These are phyloP conservation scores for Andinoacara biseriatus DNA, from an alignment of 2,113 vertebrate species.

Conservation along the genomic window DNA sequence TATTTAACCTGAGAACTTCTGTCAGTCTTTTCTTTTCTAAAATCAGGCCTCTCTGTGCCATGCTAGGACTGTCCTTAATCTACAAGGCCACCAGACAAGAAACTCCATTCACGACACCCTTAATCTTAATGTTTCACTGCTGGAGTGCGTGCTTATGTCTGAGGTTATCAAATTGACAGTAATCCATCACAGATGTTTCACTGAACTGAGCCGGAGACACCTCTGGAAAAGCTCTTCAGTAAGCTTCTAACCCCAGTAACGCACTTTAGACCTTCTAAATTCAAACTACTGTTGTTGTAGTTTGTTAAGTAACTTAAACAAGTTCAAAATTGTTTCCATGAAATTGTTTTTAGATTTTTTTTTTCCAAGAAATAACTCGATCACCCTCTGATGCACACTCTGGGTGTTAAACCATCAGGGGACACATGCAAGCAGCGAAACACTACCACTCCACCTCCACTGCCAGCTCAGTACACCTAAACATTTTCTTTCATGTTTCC, in stretches of 20 bases:
- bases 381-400: conserved; percentile 16
- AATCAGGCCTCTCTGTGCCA: conserved; percentile 6
- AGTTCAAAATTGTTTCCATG: neutral
- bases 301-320: neutral
- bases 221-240: neutral
- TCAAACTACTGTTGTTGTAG: neutral
- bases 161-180: conserved; percentile 47
- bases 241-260: neutral
- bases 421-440: conserved; percentile 10
- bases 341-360: neutral
- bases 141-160: conserved; percentile 21
- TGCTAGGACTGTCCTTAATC: conserved; percentile 28
- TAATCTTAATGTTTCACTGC: conserved; percentile 51
- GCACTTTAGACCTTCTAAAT: neutral
- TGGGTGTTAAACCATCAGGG: neutral
- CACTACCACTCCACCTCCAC: conserved; percentile 36
- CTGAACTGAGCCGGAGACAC: conserved; percentile 19
- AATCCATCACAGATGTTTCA: conserved; percentile 41
- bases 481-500: conserved; percentile 20
- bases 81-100: conserved; percentile 24
- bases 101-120: neutral
- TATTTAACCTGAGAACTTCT: conserved; percentile 14
- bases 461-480: conserved; percentile 18
- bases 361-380: neutral
- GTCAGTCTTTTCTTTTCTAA: neutral